Percentiles rank a stretch among this genome's conserved stretches.
Evolutionary conservation across 2,113 vertebrate genomes (phyloP).

Genomic region (Drymodes brunneopygia): DNA sequence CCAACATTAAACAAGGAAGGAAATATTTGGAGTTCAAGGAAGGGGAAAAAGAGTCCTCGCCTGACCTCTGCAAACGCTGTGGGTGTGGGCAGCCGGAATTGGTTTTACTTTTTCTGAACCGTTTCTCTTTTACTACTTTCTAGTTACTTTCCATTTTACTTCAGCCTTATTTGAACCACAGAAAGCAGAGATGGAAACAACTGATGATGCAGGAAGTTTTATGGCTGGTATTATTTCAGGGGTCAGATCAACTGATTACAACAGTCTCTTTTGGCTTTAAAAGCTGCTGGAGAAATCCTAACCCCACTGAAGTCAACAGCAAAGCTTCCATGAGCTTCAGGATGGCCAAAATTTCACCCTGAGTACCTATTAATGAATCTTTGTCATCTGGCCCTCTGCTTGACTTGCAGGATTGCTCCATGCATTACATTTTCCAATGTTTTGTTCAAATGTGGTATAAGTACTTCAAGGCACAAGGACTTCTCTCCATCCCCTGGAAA

Average conservation of each 20-base stretch:
- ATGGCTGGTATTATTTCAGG: not conserved
- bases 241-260: constrained; percentile 1
- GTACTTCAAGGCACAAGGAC: constrained; percentile 16
- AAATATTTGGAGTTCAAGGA: constrained; percentile 52
- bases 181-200: not conserved
- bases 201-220: not conserved
- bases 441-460: not conserved
- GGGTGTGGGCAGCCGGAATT: constrained; percentile 42
- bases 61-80: constrained; percentile 47
- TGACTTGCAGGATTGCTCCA: not conserved
- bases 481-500: constrained; percentile 28
- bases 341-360: not conserved
- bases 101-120: constrained; percentile 11
- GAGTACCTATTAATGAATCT: not conserved
- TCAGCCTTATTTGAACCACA: constrained; percentile 47
- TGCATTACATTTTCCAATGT: constrained; percentile 10
- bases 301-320: not conserved
- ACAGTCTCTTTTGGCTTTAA: not conserved
- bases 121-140: constrained; percentile 51
- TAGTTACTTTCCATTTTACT: constrained; percentile 55
- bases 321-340: not conserved
- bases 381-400: not conserved
- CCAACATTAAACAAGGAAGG: constrained; percentile 30
- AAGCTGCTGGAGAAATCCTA: not conserved
- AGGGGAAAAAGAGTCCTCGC: constrained; percentile 42